Evolutionary conservation across 1,140 invertebrate genomes (phyloP).

Genomic region (Zaprionus tsacasi): DNA sequence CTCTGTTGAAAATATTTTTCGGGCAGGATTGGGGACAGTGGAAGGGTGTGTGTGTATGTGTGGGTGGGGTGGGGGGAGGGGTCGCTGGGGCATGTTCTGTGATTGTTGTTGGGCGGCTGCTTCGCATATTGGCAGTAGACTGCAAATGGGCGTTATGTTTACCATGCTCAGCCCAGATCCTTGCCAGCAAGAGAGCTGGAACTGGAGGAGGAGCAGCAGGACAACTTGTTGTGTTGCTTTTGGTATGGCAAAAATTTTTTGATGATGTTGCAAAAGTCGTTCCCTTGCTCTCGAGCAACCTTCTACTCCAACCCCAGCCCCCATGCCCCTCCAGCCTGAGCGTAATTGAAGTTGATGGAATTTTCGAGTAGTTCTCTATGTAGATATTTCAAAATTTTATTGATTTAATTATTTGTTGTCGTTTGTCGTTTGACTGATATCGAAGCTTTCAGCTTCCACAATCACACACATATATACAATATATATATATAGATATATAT

Average conservation of each 20-base stretch:
- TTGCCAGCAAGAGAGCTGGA: constrained; percentile 25
- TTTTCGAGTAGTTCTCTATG: constrained; percentile 63
- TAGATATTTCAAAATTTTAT: constrained; percentile 75
- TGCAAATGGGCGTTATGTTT: constrained; percentile 79
- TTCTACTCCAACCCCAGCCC: no score
- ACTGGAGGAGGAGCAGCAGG: constrained; percentile 5
- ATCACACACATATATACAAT: constrained; percentile 3
- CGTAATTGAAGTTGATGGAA: constrained; percentile 79
- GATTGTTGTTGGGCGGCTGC: constrained; percentile 55
- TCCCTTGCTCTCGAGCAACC: background rate
- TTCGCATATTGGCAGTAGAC: constrained; percentile 81
- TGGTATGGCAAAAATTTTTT: constrained; percentile 76
- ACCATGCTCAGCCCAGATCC: constrained; percentile 48
- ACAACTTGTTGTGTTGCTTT: constrained; percentile 56
- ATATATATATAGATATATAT: background rate
- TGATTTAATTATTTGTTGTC: constrained; percentile 73
- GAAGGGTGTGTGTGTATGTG: background rate
- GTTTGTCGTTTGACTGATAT: constrained; percentile 29
- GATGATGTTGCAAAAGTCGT: constrained; percentile 76
- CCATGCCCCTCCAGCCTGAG: background rate
- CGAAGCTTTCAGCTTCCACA: constrained; percentile 20
- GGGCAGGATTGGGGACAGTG: background rate
- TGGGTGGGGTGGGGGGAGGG: background rate
- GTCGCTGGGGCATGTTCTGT: constrained; percentile 45
- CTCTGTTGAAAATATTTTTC: constrained; percentile 61